Evolutionary conservation across 2,888 invertebrate species (phyloP), one percentile per base, ranked within the genome.

Genomic region (Pristionchus fissidentatus): DNA sequence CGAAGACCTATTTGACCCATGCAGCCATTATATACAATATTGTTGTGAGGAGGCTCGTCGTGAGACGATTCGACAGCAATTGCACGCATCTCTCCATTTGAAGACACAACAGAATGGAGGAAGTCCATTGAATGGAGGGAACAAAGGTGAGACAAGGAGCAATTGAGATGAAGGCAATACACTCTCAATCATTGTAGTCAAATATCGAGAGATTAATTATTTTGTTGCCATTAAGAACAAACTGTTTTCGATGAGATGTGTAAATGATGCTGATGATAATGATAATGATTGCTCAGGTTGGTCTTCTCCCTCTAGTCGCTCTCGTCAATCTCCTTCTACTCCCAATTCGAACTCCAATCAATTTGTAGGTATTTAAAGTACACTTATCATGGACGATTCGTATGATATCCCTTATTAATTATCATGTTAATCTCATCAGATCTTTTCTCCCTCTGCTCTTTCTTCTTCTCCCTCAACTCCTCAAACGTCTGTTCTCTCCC

Each of bases 271-370:
- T n/a, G n/a, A n/a, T n/a, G n/a, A n/a, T n/a, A 10, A 62, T 3
- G 22, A 22, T 32, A 15, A 19, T 3, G 15, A 62, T 62, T 62
- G 62, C 19, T 62, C 35, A 32, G 62, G 62, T 35, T 26, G 73
- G 73, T 41, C 2, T n/a, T 41, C 73, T 26, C 43, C 73, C 22
- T 22, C 43, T 43, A 41, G 35, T 46, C 73, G 73, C 22, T 46
- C 46, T 73, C 73, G 73, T 43, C 73, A n/a, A 22, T 73, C 43
- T 41, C 73, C 73, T 8, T 41, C 85, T 0, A 86, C 86, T n/a
- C 83, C 84, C 38, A 84, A 80, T n/a, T 35, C 38, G 4, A 62
- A 26, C 22, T 29, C 73, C 1, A 15, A 26, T 15, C 57, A 43
- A 19, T 57, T 38, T 43, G 52, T 57, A 7, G n/a, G 41, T 55